phyloP scores from a whole-genome alignment of 1,140 invertebrate genomes.

The Bacillus rossius region DNA sequence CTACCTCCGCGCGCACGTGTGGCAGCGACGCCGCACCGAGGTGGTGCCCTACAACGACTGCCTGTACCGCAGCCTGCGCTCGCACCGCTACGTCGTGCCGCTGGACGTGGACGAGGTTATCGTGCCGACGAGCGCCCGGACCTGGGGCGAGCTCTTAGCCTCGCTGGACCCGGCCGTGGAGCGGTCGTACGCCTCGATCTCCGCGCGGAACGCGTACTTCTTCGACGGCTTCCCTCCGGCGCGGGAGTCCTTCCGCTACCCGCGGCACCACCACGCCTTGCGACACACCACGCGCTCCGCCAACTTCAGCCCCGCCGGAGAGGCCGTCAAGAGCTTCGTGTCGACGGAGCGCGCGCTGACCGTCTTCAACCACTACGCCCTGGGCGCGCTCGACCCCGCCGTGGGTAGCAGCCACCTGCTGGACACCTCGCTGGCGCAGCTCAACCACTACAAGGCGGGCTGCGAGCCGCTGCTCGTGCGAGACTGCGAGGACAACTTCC shows the following conservation, averaged over 20 bases:
- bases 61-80: conserved; percentile 59
- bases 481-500: conserved; percentile 7
- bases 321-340: conserved; percentile 66
- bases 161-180: conserved; percentile 32
- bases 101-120: conserved; percentile 68
- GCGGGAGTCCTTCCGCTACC: conserved; percentile 9
- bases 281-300: conserved; percentile 42
- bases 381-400: conserved; percentile 51
- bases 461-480: conserved; percentile 29
- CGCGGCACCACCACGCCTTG: conserved; percentile 29
- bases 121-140: conserved; percentile 50
- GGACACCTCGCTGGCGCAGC: conserved; percentile 45
- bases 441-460: conserved; percentile 51
- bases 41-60: conserved; percentile 69
- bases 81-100: conserved; percentile 57
- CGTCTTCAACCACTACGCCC: conserved; percentile 69
- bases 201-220: conserved; percentile 60
- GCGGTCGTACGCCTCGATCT: conserved; percentile 52
- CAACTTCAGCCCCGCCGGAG: conserved; percentile 52
- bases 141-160: conserved; percentile 49
- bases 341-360: conserved; percentile 56
- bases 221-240: conserved; percentile 39
- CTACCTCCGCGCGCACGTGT: conserved; percentile 48
- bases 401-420: conserved; percentile 46
- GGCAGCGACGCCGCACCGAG: conserved; percentile 64